Conservation (phyloP, 2,888 invertebrate genomes). For the Erebia aethiops region DNA sequence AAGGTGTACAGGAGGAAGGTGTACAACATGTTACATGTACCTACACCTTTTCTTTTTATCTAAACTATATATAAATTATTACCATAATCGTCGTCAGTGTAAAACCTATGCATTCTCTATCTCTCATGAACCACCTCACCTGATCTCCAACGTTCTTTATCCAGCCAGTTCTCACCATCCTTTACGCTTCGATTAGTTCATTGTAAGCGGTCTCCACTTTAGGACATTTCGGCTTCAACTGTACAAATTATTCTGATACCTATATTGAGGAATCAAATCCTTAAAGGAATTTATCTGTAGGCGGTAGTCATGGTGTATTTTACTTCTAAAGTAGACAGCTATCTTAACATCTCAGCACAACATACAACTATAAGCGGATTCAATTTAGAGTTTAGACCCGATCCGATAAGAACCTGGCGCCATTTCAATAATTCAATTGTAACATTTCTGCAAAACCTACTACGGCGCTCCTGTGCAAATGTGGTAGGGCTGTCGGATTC, state of each 20-base stretch:
- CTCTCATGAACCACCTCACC: no score
- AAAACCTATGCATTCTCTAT: no score
- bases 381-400: slow-evolving; percentile 15
- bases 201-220: no score
- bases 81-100: no score
- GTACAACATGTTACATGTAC: no score
- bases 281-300: background rate
- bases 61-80: no score
- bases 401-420: slow-evolving; percentile 33
- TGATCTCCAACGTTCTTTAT: no score
- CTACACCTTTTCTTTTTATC: no score
- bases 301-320: background rate
- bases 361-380: slow-evolving; percentile 13
- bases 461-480: background rate
- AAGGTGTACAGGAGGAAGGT: no score
- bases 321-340: background rate
- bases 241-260: background rate
- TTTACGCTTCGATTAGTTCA: no score
- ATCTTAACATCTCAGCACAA: slow-evolving; percentile 6
- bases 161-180: no score
- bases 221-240: background rate
- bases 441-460: slow-evolving; percentile 19
- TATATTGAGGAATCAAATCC: background rate
- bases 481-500: background rate
- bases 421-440: slow-evolving; percentile 33